These are phyloP conservation scores for Hydrophis major DNA, from an alignment of 2,797 vertebrate species.

Conservation along the genomic window DNA sequence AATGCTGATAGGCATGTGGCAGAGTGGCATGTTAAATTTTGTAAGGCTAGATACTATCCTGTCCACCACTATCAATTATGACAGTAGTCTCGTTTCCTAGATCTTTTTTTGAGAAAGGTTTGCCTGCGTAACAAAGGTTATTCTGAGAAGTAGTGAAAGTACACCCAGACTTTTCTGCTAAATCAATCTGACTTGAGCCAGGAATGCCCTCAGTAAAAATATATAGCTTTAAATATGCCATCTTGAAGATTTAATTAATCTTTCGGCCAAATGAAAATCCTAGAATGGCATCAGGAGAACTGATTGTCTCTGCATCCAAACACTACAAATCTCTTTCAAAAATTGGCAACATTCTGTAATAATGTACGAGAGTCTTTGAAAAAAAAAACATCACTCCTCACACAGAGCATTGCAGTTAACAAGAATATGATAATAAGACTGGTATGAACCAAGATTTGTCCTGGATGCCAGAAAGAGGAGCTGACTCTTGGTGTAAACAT, in stretches of 20 bases:
- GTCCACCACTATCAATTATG: too few relatives aligned
- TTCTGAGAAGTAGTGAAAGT: background rate
- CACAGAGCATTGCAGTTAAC: background rate
- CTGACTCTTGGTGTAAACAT: constrained; percentile 37
- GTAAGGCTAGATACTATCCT: background rate
- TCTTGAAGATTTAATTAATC: background rate
- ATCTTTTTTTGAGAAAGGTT: background rate
- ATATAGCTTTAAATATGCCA: background rate
- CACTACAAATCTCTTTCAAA: background rate
- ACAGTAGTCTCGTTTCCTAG: background rate
- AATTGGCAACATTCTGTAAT: background rate
- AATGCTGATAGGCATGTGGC: too few relatives aligned
- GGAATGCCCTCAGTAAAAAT: background rate
- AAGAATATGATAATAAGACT: constrained; percentile 26
- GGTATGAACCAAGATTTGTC: constrained; percentile 19
- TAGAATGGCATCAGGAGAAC: background rate
- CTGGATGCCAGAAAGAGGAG: constrained; percentile 73
- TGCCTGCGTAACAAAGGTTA: background rate
- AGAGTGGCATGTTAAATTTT: background rate
- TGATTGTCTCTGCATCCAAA: constrained; percentile 32
- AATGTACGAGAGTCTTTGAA: background rate
- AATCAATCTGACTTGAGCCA: background rate
- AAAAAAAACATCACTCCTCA: background rate
- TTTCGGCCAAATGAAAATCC: background rate
- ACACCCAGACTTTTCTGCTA: background rate